phyloP scores from a whole-genome alignment of 2,888 invertebrate species.

The Rhagophthalmus giganteus region DNA sequence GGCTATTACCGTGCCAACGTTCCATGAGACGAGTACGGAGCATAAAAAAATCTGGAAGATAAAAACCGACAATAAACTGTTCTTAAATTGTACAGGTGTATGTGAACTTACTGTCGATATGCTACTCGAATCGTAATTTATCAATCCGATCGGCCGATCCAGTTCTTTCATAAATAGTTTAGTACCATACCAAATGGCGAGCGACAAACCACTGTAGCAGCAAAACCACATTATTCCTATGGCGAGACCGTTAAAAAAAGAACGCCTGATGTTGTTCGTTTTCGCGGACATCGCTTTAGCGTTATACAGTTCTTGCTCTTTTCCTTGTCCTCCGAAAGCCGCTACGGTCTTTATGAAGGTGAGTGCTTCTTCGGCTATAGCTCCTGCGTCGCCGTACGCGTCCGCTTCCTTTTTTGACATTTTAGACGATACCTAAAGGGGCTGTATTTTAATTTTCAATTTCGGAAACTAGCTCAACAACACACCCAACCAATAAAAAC shows the following conservation, averaged over 20 bases:
- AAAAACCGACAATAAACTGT: no score
- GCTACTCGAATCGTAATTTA: slow-evolving; percentile 64
- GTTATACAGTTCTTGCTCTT: slow-evolving; percentile 70
- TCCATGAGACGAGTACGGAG: slow-evolving; percentile 71
- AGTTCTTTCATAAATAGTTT: slow-evolving; percentile 64
- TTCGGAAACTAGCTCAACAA: no score
- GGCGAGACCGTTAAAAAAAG: slow-evolving; percentile 68
- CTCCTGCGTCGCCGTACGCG: slow-evolving; percentile 74
- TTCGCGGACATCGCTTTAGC: slow-evolving; percentile 63
- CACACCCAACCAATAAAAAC: slow-evolving; percentile 67
- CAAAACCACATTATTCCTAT: slow-evolving; percentile 75
- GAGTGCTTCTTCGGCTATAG: slow-evolving; percentile 77
- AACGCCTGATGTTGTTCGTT: slow-evolving; percentile 70
- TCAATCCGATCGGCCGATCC: slow-evolving; percentile 34
- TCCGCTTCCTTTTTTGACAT: slow-evolving; percentile 68
- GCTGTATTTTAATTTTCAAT: no score
- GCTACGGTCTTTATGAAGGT: slow-evolving; percentile 75
- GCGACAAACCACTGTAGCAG: slow-evolving; percentile 74
- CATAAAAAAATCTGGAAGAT: slow-evolving; percentile 80
- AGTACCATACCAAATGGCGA: slow-evolving; percentile 85
- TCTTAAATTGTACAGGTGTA: no score
- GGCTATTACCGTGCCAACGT: slow-evolving; percentile 80
- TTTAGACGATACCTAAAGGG: slow-evolving; percentile 66
- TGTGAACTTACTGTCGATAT: slow-evolving; percentile 67
- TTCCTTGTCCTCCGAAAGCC: slow-evolving; percentile 74